These are phyloP conservation scores for Myioborus miniatus DNA, from an alignment of 2,797 vertebrate genomes.

Conservation along the genomic window DNA sequence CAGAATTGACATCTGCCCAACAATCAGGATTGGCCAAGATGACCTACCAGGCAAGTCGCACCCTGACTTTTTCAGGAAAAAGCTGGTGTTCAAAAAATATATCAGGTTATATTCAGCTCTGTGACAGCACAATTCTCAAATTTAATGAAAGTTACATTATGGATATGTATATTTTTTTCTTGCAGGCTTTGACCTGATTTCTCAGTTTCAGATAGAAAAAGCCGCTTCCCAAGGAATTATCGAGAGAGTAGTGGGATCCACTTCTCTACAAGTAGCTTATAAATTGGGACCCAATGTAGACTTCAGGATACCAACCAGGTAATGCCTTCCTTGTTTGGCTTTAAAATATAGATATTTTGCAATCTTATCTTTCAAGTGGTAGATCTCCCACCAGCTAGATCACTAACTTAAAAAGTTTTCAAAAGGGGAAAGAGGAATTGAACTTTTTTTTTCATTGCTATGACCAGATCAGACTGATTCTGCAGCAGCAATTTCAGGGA, in stretches of 20 bases:
- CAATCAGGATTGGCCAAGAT: slow-evolving; percentile 80
- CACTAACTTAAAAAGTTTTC: neutral
- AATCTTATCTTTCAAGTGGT: neutral
- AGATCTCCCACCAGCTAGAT: neutral
- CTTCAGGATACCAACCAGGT: slow-evolving; percentile 90
- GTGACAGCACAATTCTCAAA: neutral
- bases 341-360: neutral
- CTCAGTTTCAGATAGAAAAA: slow-evolving; percentile 89
- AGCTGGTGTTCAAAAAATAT: neutral
- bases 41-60: slow-evolving; percentile 84
- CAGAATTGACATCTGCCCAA: slow-evolving; percentile 80
- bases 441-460: neutral
- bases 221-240: slow-evolving; percentile 83
- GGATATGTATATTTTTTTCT: neutral
- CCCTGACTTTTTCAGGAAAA: neutral
- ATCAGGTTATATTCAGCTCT: neutral
- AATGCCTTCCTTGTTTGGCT: neutral
- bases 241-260: slow-evolving; percentile 82
- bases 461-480: neutral
- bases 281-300: slow-evolving; percentile 84
- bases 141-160: neutral
- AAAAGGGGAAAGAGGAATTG: neutral
- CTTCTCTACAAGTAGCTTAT: slow-evolving; percentile 82
- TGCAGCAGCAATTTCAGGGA: neutral
- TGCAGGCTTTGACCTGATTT: slow-evolving; percentile 88